Percentiles rank a stretch among this genome's conserved stretches.
Conservation (phyloP, 2,797 vertebrate species). For the Typhlichthys subterraneus region DNA sequence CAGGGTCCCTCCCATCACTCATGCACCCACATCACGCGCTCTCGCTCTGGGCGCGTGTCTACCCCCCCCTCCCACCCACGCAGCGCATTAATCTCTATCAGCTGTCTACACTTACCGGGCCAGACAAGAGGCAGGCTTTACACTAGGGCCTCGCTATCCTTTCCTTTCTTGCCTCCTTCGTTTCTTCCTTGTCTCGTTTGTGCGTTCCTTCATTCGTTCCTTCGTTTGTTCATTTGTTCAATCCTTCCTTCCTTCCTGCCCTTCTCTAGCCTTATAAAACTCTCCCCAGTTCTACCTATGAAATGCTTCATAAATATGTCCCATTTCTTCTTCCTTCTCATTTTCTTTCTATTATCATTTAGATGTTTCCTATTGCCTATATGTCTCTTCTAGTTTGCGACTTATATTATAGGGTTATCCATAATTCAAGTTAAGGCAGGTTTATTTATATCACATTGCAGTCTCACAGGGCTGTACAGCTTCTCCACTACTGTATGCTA, state of each 20-base stretch:
- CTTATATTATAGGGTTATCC: too few species aligned
- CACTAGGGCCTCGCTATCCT: constrained; percentile 23
- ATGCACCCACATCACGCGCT: constrained; percentile 54
- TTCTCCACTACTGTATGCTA: too few species aligned
- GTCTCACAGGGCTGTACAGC: too few species aligned
- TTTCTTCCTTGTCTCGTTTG: background rate
- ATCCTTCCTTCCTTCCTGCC: background rate
- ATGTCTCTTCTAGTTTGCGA: too few species aligned
- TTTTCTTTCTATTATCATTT: too few species aligned
- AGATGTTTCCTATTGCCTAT: too few species aligned
- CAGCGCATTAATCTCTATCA: constrained; percentile 74
- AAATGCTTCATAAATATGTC: background rate
- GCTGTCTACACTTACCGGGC: constrained; percentile 56
- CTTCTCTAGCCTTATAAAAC: constrained; percentile 32
- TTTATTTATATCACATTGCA: too few species aligned
- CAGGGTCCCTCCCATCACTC: constrained; percentile 62
- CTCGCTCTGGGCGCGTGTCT: constrained; percentile 37
- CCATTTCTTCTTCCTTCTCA: background rate
- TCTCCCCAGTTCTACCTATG: background rate
- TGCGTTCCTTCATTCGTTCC: background rate
- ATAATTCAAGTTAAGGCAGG: too few species aligned
- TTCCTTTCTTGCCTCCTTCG: constrained; percentile 13
- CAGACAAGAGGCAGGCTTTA: constrained; percentile 48
- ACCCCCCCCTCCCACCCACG: constrained; percentile 54
- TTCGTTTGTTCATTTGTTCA: constrained; percentile 15